Conservation (phyloP, 1,140 invertebrate genomes). For the Aphaenogaster ashmeadi region DNA sequence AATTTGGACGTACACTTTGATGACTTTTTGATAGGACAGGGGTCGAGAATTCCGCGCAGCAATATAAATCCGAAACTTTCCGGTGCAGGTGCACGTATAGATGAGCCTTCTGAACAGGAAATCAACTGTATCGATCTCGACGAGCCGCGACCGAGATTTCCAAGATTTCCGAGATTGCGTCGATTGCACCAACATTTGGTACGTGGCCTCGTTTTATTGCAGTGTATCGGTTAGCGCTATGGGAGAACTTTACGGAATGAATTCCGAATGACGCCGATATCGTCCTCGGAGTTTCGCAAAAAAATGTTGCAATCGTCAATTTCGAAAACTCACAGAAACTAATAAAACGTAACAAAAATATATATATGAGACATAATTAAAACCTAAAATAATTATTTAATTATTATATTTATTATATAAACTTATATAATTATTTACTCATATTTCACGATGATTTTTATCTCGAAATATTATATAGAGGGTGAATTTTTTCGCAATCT, state of each 20-base stretch:
- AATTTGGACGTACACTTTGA: constrained; percentile 42
- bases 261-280: constrained; percentile 11
- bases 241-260: constrained; percentile 14
- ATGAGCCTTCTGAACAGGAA: constrained; percentile 17
- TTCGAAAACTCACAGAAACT: neutral
- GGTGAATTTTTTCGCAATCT: neutral
- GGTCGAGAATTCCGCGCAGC: constrained; percentile 13
- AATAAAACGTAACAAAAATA: neutral
- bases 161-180: constrained; percentile 38
- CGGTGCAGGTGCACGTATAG: constrained; percentile 14
- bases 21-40: constrained; percentile 57
- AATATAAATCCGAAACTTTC: constrained; percentile 48
- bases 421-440: neutral
- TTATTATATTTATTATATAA: neutral
- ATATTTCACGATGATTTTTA: neutral
- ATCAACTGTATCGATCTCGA: constrained; percentile 63
- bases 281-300: neutral
- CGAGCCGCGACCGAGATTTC: constrained; percentile 27
- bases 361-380: neutral
- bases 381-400: neutral
- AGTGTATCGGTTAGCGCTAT: constrained; percentile 1
- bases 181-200: constrained; percentile 27
- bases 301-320: constrained; percentile 1
- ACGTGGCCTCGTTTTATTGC: constrained; percentile 51
- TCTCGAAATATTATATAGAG: neutral